Evolutionary conservation across 92 coral and sea anemone genomes (phyloP), one percentile per base, ranked within the genome.

Genomic region (Epizoanthus scotinus): DNA sequence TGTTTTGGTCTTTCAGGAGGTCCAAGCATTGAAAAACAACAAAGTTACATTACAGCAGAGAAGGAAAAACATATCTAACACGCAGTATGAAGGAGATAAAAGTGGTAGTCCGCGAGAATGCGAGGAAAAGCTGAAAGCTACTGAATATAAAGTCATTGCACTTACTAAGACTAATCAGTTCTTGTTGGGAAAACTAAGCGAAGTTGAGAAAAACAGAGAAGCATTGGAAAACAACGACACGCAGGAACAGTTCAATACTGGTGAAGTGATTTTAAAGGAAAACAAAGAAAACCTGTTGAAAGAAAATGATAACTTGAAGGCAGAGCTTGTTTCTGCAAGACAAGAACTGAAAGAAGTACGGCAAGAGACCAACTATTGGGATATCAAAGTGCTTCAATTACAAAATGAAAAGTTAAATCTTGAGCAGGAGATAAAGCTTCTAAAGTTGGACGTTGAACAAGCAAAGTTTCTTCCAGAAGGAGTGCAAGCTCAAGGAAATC

Each of bases 391-490:
- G 1, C 13, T 19, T 17, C 60, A 59, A 9, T 60, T 59, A 60
- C 55, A 75, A 31, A 59, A 26, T n/a, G 53, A 0, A 22, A 75
- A 58, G 27, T 13, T 38, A 36, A 24, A 58, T 40, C 67, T 58
- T 59, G 81, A 75, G 44, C 63, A 40, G 24, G 67, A 75, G 61
- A 5, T 58, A 22, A 57, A 58, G 18, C 47, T 63, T 59, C 0
- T 59, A 6, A 75, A 73, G 10, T 18, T 29, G 26, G 26, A 63
- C 8, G 52, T 8, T 28, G 29, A 12, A 21, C 28, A 63, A 29
- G 8, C 47, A 17, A 63, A 20, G 15, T 50, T 17, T 71, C 47
- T 24, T 15, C 52, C 17, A 3, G 21, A 71, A 17, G 56, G 20
- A 13, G 49, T 6, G 18, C 15, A 6, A 38, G 28, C 1, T 5